These are phyloP conservation scores for Rhabdomys pumilio DNA, from an alignment of 2,797 vertebrate genomes.

Conservation along the genomic window DNA sequence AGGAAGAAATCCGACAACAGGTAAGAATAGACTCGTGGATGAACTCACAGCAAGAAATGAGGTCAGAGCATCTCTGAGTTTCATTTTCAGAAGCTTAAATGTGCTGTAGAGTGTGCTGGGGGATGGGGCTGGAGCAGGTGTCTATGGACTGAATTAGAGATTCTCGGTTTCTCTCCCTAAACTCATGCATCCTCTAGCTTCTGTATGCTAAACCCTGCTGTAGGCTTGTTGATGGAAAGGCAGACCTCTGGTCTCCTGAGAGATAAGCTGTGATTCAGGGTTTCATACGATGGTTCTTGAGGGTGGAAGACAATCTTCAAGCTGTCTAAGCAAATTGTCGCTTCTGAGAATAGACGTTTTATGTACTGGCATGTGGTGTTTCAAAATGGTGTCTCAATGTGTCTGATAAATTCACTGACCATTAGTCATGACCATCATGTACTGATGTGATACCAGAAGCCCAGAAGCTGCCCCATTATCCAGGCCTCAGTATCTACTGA, in stretches of 20 bases:
- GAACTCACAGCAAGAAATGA: background rate
- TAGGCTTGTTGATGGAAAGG: background rate
- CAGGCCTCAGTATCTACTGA: background rate
- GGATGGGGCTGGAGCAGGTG: background rate
- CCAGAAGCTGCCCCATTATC: background rate
- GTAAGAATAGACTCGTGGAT: constrained; percentile 88
- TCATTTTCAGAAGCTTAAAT: constrained; percentile 37
- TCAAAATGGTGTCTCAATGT: background rate
- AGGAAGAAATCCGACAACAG: constrained; percentile 99
- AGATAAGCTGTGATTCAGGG: background rate
- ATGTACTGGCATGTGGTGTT: background rate
- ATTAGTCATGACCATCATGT: background rate
- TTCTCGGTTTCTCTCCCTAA: background rate
- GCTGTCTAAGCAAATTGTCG: background rate
- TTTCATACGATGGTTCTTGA: constrained; percentile 4
- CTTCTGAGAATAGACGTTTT: constrained; percentile 54
- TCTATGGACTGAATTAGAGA: constrained; percentile 8
- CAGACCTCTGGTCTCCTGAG: background rate
- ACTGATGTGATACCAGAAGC: background rate
- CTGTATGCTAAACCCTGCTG: background rate
- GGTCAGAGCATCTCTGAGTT: background rate
- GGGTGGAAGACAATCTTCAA: background rate
- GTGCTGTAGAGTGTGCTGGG: background rate
- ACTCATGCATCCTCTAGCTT: background rate
- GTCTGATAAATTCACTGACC: background rate